Evolutionary conservation across 2,113 vertebrate genomes (phyloP), one percentile per base, ranked within the genome.

Genomic region (Saimiri boliviensis): DNA sequence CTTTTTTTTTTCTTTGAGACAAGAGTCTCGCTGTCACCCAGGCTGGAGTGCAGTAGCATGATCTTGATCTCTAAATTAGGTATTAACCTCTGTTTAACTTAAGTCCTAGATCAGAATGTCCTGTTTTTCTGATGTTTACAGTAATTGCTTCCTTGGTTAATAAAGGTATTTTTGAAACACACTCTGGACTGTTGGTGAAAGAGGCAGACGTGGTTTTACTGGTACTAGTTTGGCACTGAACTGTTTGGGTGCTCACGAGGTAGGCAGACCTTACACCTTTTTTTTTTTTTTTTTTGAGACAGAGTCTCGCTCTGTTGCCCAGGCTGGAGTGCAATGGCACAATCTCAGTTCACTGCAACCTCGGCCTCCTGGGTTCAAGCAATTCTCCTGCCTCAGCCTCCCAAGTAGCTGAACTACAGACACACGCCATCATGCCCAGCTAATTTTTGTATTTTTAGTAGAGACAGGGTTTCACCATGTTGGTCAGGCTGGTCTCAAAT

Each of bases 81-180:
- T 97, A 32, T 89, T 97, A 94, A 96, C 93, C 93, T 96, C 92
- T 70, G 58, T 95, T 92, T 86, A 95, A 89, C 96, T 97, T 89
- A 96, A 97, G 95, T 89, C 94, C 93, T 96, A 86, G 86, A 96
- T 89, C 74, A 94, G 89, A 95, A 94, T 84, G 54, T 84, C 56
- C 74, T 88, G 73, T 82, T 82, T 6, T 83, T 88, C 70, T 37
- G 40, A 70, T 94, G 73, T 97, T 95, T 96, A 89, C 42, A 90
- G 23, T 83, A 96, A 47, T 86, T 91, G 56, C 74, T 96, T 91
- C 79, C 87, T 83, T 90, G 70, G 74, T 63, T 85, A 76, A 76
- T 76, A 95, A 58, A 56, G 80, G 52, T 76, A 27, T 76, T 96
- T 96, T 92, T 89, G 52, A 95, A 96, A 52, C 76, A 63, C 25